Percentiles rank a stretch among this genome's conserved stretches.
These are phyloP conservation scores for Zeugodacus cucurbitae DNA, from an alignment of 1,140 invertebrate species.

Conservation along the genomic window DNA sequence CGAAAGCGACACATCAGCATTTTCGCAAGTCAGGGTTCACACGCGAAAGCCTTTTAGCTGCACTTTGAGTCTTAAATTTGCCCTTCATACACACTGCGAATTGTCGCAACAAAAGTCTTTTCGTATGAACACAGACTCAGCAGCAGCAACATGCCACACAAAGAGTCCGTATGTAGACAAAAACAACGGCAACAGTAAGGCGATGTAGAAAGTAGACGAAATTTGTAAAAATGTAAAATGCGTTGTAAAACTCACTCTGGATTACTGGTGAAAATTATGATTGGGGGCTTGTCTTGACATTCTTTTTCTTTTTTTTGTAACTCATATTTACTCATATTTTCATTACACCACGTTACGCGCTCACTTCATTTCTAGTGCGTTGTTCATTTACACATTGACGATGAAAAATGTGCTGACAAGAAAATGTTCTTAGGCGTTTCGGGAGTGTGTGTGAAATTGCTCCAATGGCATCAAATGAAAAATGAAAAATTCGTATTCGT, in stretches of 20 bases:
- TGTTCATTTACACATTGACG: neutral
- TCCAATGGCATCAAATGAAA: neutral
- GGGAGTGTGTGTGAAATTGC: neutral
- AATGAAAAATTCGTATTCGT: neutral
- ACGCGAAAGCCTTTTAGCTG: too few relatives aligned
- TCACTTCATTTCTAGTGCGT: neutral
- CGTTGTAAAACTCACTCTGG: neutral
- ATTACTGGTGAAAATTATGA: neutral
- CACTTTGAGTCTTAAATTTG: too few relatives aligned
- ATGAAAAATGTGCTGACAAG: constrained; percentile 1
- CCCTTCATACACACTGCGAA: too few relatives aligned
- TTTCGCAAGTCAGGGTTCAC: too few relatives aligned
- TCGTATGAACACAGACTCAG: neutral
- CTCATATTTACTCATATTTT: neutral
- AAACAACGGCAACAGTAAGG: neutral
- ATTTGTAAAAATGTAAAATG: neutral
- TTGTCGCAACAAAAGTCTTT: too few relatives aligned
- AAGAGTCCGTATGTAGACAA: neutral
- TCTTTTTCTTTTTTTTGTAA: neutral
- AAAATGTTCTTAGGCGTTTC: neutral
- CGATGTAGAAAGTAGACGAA: neutral
- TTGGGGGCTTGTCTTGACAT: neutral
- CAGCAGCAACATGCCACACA: neutral
- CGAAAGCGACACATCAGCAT: neutral
- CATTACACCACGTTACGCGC: constrained; percentile 2